Evolutionary conservation across 1,140 invertebrate genomes (phyloP).

Genomic region (Eueides isabella): DNA sequence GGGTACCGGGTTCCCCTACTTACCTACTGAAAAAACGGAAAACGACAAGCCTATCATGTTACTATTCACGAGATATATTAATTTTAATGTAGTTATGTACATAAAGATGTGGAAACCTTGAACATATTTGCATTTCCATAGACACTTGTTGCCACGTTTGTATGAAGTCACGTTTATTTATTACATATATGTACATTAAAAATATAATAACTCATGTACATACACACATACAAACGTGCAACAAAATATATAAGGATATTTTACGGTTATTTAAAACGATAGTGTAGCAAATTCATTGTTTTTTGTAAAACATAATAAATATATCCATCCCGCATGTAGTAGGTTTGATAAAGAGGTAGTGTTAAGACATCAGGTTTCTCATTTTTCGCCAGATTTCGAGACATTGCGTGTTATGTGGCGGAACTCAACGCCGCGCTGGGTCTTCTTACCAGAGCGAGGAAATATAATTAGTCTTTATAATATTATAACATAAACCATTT

Average conservation of each 20-base stretch:
- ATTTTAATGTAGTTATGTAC: no score
- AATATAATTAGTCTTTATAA: no score
- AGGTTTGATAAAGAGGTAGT: background rate
- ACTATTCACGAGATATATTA: no score
- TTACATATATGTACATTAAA: background rate
- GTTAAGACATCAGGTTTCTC: background rate
- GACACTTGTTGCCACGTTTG: conserved; percentile 2
- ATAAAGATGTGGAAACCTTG: background rate
- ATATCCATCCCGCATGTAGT: background rate
- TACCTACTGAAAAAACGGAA: no score
- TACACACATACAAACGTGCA: background rate
- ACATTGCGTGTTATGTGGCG: background rate
- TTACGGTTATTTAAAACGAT: background rate
- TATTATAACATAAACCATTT: no score
- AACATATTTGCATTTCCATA: conserved; percentile 1
- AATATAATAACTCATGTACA: background rate
- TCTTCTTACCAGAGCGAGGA: background rate
- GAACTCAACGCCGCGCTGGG: background rate
- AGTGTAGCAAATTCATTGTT: background rate
- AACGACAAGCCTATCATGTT: no score
- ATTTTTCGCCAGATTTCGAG: background rate
- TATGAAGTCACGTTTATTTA: background rate
- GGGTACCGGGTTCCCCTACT: no score
- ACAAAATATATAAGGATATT: background rate
- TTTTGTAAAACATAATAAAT: background rate